Evolutionary conservation across 2,888 invertebrate species (phyloP), one percentile per base, ranked within the genome.

Genomic region (Dorcus hopei): DNA sequence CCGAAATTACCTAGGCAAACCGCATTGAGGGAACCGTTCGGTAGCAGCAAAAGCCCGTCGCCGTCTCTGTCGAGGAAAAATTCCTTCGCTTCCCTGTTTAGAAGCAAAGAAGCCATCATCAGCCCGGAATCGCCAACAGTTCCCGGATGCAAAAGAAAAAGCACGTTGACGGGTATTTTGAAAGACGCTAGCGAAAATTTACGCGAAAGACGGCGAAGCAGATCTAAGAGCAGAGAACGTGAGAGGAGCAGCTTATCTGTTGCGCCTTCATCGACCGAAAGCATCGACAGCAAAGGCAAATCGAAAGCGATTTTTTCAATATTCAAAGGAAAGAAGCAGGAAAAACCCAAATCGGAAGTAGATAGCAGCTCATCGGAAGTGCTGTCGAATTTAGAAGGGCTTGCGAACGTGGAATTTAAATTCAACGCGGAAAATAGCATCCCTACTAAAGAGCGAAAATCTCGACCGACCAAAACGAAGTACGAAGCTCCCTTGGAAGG

Each of bases 51-150:
- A 58, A 82, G 83, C 8, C 91, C 91, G 0, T 91, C 92, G 1
- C 91, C 91, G 0, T 82, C 84, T 0, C 81, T 85, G 0, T 91
- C 91, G 0, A 82, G 92, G 41, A 90, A 91, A 75, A 91, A 89
- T 68, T 92, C 91, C 38, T 91, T 92, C 72, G 88, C 90, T 58
- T 91, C 91, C 3, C 77, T 93, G 45, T 93, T 93, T 72, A 87
- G 88, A 74, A 87, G 89, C 63, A 86, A 87, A 66, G 89, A 87
- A 68, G 83, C 83, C 16, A 83, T 84, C 58, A 82, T 83, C 16
- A 87, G 85, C 58, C 86, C 86, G 0, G 86, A 86, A 65, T 85
- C 86, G 0, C 85, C 86, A 9, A 82, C 83, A 1, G 64, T 71
- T 52, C 69, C 73, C 3, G 70, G 72, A 14, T 67, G 71, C 26